A percentile compares a stretch with the other conserved stretches of the same genome.
These are phyloP conservation scores for Zenarchopterus dispar DNA, from an alignment of 2,797 vertebrate species.

Conservation along the genomic window DNA sequence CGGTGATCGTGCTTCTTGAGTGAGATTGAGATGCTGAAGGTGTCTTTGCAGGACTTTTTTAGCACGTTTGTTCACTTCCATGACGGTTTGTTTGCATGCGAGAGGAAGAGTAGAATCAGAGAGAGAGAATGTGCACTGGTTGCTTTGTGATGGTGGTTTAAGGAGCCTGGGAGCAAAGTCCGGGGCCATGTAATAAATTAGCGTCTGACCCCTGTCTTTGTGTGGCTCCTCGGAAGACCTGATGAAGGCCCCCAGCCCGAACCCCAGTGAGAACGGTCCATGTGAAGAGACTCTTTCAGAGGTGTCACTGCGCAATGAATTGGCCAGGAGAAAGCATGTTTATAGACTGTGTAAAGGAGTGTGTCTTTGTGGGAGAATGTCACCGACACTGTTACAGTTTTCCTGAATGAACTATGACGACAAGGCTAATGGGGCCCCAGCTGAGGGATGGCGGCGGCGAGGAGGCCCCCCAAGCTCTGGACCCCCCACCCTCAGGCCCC, in stretches of 20 bases:
- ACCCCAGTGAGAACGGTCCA: slow-evolving; percentile 73
- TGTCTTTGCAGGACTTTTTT: not conserved
- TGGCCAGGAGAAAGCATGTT: slow-evolving; percentile 88
- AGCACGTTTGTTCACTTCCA: not conserved
- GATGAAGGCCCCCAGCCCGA: slow-evolving; percentile 65
- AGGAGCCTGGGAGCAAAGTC: slow-evolving; percentile 80
- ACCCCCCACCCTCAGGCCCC: slow-evolving; percentile 88
- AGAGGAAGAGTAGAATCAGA: slow-evolving; percentile 14
- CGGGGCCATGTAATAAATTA: slow-evolving; percentile 82
- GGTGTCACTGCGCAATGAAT: slow-evolving; percentile 86
- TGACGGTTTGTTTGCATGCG: slow-evolving; percentile 7
- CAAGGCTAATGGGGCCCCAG: slow-evolving; percentile 85
- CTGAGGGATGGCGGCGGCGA: slow-evolving; percentile 65
- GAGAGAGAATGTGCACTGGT: slow-evolving; percentile 32
- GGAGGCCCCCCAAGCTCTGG: slow-evolving; percentile 56
- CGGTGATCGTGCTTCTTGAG: not conserved
- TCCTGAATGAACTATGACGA: slow-evolving; percentile 90
- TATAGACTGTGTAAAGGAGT: slow-evolving; percentile 95
- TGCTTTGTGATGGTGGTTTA: slow-evolving; percentile 67
- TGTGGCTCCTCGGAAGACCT: slow-evolving; percentile 76
- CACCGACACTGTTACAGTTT: slow-evolving; percentile 90
- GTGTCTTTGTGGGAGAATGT: slow-evolving; percentile 91
- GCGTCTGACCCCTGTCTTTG: slow-evolving; percentile 83
- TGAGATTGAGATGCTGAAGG: not conserved
- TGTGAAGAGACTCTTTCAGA: slow-evolving; percentile 81